These are phyloP conservation scores for Hestina assimilis DNA, from an alignment of 1,140 invertebrate species.

Conservation along the genomic window DNA sequence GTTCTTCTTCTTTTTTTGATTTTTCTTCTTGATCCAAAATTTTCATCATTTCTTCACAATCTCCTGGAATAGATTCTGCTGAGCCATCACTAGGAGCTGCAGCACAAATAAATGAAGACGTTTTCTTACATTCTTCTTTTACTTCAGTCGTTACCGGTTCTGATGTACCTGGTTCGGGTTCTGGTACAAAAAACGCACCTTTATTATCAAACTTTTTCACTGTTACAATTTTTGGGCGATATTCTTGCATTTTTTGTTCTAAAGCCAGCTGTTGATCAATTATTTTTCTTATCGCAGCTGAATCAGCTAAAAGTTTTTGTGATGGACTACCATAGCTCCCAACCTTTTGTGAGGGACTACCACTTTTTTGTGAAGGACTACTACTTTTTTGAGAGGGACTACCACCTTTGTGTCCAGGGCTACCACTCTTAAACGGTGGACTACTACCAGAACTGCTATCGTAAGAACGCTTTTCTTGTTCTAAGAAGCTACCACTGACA, in stretches of 20 bases:
- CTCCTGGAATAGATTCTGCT: slow-evolving; percentile 69
- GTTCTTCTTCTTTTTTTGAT: slow-evolving; percentile 44
- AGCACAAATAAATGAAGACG: slow-evolving; percentile 76
- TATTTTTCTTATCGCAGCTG: slow-evolving; percentile 68
- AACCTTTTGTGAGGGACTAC: slow-evolving; percentile 72
- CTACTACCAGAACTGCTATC: slow-evolving; percentile 76
- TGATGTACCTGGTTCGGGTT: slow-evolving; percentile 51
- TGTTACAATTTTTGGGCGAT: slow-evolving; percentile 67
- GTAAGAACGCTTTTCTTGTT: slow-evolving; percentile 75
- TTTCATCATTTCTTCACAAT: slow-evolving; percentile 77
- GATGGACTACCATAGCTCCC: slow-evolving; percentile 78
- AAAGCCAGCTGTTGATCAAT: slow-evolving; percentile 75
- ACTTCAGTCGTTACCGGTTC: slow-evolving; percentile 44
- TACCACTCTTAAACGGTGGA: slow-evolving; percentile 74
- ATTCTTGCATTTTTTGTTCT: slow-evolving; percentile 65
- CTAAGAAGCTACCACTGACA: slow-evolving; percentile 78
- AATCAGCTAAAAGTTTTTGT: slow-evolving; percentile 71
- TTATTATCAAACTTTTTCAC: slow-evolving; percentile 74
- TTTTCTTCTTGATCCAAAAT: slow-evolving; percentile 69
- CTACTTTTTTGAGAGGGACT: slow-evolving; percentile 74
- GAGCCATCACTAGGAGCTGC: slow-evolving; percentile 76
- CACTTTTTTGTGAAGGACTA: slow-evolving; percentile 72
- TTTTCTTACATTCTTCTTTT: slow-evolving; percentile 65
- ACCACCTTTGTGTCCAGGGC: slow-evolving; percentile 65
- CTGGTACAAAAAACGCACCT: slow-evolving; percentile 74